Conservation (phyloP, 2,888 invertebrate species). For the Leptothorax acervorum region DNA sequence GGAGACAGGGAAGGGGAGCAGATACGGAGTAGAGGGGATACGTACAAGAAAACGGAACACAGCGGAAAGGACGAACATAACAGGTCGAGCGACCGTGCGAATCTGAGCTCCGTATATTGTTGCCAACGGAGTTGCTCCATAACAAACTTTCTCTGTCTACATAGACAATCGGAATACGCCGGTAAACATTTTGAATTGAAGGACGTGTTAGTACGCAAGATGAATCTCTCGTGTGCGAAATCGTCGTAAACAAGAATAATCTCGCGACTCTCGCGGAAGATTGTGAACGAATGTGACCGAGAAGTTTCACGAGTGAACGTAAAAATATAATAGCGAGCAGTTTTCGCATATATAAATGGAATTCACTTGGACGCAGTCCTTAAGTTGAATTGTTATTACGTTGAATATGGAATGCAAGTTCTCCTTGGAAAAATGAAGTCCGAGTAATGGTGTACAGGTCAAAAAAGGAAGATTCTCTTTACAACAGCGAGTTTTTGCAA, state of each 20-base stretch:
- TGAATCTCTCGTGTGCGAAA: neutral
- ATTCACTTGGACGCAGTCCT: neutral
- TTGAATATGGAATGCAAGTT: neutral
- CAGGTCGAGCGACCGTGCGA: slow-evolving; percentile 68
- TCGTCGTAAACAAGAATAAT: neutral
- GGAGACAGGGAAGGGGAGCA: slow-evolving; percentile 20
- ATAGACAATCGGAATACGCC: neutral
- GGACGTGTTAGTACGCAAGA: neutral
- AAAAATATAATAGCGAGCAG: neutral
- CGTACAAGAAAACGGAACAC: slow-evolving; percentile 63
- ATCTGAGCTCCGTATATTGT: slow-evolving; percentile 38
- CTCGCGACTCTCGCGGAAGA: neutral
- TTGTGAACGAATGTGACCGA: neutral
- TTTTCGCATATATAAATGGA: neutral
- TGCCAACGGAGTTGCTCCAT: neutral
- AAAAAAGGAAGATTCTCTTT: neutral
- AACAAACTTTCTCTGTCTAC: neutral
- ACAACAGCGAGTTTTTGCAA: slow-evolving; percentile 6
- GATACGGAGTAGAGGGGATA: slow-evolving; percentile 56
- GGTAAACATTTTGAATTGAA: neutral
- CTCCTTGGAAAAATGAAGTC: neutral
- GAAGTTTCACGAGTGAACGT: neutral
- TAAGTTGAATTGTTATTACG: neutral
- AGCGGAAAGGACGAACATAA: slow-evolving; percentile 67
- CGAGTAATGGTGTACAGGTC: neutral